Evolutionary conservation across 2,113 vertebrate species (phyloP), one percentile per base, ranked within the genome.

Genomic region (Nettapus auritus): DNA sequence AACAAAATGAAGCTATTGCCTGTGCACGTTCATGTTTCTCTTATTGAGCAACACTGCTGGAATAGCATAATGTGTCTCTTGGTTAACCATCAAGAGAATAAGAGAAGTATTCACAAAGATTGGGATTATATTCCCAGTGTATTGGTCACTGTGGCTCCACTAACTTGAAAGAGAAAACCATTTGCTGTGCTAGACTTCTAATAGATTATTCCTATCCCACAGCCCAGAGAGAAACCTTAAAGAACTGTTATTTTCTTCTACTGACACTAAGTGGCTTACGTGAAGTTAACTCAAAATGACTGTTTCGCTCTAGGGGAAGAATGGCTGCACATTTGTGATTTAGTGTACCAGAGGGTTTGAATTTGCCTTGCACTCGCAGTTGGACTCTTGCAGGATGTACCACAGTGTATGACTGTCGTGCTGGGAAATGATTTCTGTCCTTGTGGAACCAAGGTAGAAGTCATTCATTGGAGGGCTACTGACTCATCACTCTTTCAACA

Each of bases 281-380:
- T 88, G 90, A 96, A 86, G 83, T 75, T 96, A 92, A 95, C 52
- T 90, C 7, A 34, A 88, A 93, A 88, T 88, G 94, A 95, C 88
- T 92, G 40, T 14, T 76, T 80, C 50, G 76, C 92, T 94, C 60
- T 74, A 52, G 68, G 90, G 82, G 15, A 88, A 86, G 68, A 88
- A 63, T 42, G 82, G 80, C 76, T 94, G 92, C 46, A 67, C 76
- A 75, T 90, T 92, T 95, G 42, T 93, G 60, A 80, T 69, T 74
- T 92, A 52, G 52, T 40, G 42, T 74, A 90, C 76, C 66, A 82
- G 76, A 83, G 83, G 80, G 40, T 31, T 33, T 86, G 86, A 78
- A 88, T 84, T 78, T 81, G 83, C 73, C 76, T 95, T 74, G 44
- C 25, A 63, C 31, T 75, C 77, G 26, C 1, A 26, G 44, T 5